Evolutionary conservation across 1,140 invertebrate species (phyloP), one percentile per base, ranked within the genome.

Genomic region (Drosophila erecta): DNA sequence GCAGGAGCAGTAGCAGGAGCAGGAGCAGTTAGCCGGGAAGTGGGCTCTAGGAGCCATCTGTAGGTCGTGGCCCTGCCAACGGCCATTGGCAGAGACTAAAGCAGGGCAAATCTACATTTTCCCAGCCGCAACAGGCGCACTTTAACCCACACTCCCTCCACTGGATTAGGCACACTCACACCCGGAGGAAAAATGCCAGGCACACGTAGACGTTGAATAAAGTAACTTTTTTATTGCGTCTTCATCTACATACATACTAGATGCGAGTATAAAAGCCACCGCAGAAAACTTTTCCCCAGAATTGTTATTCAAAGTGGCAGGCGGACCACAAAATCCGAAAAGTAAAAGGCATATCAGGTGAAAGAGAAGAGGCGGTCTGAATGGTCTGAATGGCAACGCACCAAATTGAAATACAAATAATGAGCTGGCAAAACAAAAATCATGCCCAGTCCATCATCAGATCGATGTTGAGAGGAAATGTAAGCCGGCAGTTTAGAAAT

Each of bases 161-260:
- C 33, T 44, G 20, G 12, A 33, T 53, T 35, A 15, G 17, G 27
- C 40, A 38, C 30, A 14, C 37, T 38, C 22, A 47, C 15, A 7
- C 10, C 41, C 44, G 20, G 10, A 38, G 33, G 40, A 46, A 41
- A 57, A 57, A 54, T 46, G 71, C 11, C 53, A 35, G 62, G 60
- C 78, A 74, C 81, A 87, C 81, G 81, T 87, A 87, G 83, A 79
- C 79, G 40, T 54, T 57, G 75, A 69, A 86, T 83, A 83, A 86
- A 89, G 84, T 89, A 86, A 89, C 83, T 86, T 86, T 86, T 86
- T 89, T 86, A 86, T 86, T 87, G 84, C 79, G 79, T 83, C 79
- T 86, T 86, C 84, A 87, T 86, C 53, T 76, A 67, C 72, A 76
- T 76, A 58, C 40, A 75, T 66, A 74, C 56, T 72, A 53, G 51